Evolutionary conservation across 2,113 vertebrate genomes (phyloP).

Genomic region (Pangasianodon gigas): DNA sequence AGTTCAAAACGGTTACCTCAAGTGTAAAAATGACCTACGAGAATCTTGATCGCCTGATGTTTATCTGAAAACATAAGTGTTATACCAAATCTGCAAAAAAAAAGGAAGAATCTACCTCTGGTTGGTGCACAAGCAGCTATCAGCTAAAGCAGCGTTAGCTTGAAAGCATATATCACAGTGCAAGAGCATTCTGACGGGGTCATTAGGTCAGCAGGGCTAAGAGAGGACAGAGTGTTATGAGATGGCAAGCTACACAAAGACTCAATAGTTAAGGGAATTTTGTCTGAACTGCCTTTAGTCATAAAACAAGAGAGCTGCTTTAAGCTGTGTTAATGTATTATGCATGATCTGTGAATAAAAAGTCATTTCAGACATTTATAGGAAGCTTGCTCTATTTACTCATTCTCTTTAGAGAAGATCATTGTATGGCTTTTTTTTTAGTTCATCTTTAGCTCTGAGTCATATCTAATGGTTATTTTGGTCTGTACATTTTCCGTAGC

Average conservation of each 20-base stretch:
- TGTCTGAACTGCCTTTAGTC: background rate
- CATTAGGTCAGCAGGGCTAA: background rate
- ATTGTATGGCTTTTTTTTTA: background rate
- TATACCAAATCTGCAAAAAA: background rate
- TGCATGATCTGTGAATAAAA: background rate
- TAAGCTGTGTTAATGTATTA: background rate
- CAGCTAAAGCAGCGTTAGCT: constrained; percentile 20
- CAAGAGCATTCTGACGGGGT: background rate
- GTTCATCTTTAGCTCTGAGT: background rate
- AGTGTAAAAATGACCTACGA: too few species aligned
- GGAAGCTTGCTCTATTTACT: background rate
- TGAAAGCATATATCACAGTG: constrained; percentile 12
- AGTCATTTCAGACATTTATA: background rate
- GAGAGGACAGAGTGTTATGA: background rate
- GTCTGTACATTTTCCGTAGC: background rate
- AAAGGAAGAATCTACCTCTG: background rate
- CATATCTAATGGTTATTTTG: background rate
- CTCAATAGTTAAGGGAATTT: background rate
- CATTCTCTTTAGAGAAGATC: background rate
- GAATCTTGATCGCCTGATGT: too few species aligned
- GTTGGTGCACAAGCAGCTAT: background rate
- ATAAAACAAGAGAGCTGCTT: background rate
- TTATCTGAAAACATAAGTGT: background rate
- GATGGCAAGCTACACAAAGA: background rate
- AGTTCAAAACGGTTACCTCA: too few species aligned